Evolutionary conservation across 1,140 invertebrate genomes (phyloP).

Genomic region (Phortica variegata): DNA sequence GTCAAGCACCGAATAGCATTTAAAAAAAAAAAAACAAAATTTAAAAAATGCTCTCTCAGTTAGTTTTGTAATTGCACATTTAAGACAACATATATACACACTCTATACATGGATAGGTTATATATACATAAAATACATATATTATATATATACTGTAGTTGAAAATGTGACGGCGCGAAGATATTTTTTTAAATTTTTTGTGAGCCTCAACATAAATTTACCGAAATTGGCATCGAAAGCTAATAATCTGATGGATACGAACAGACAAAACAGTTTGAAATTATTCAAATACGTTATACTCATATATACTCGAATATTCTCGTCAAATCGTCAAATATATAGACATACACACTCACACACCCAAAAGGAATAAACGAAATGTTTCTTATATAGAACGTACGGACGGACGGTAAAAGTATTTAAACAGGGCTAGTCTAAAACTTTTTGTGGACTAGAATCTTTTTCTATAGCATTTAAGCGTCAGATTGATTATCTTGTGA

Average conservation of each 20-base stretch:
- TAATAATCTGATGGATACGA: neutral
- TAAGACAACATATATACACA: no score
- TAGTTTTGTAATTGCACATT: no score
- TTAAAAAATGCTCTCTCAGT: no score
- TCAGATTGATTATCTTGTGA: slow-evolving; percentile 6
- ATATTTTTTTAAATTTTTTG: no score
- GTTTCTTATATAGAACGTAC: slow-evolving; percentile 21
- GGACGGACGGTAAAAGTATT: slow-evolving; percentile 29
- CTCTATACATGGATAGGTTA: no score
- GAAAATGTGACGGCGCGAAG: no score
- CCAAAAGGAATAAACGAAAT: slow-evolving; percentile 28
- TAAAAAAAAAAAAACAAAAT: no score
- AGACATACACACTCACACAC: slow-evolving; percentile 10
- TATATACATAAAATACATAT: no score
- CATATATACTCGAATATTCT: slow-evolving; percentile 36
- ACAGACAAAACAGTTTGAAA: slow-evolving; percentile 8
- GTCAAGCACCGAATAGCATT: no score
- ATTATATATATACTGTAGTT: no score
- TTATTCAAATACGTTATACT: slow-evolving; percentile 25
- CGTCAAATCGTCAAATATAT: neutral
- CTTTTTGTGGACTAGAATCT: slow-evolving; percentile 43
- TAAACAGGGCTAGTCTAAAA: slow-evolving; percentile 49
- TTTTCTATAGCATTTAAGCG: slow-evolving; percentile 35
- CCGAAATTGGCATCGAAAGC: no score
- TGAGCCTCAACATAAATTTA: no score